Evolutionary conservation across 2,888 invertebrate species (phyloP), one percentile per base, ranked within the genome.

Genomic region (Euplagia quadripunctaria): DNA sequence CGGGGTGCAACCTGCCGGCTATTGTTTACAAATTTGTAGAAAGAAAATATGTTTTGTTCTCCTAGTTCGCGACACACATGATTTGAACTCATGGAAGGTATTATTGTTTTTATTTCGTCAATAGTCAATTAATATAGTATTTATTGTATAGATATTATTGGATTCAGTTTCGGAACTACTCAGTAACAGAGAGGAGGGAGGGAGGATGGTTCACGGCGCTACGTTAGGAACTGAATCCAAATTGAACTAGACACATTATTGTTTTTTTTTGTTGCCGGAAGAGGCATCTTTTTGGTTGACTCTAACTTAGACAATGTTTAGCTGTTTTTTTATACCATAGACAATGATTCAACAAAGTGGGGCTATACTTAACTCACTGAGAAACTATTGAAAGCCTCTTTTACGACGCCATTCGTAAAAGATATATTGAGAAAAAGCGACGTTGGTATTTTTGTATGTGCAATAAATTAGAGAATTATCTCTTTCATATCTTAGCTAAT

Each of bases 401-500:
- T 80, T 72, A 76, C 79, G 85, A 85, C 86, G 85, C 82, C 79
- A 79, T 80, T 78, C 76, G 73, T 75, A 75, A 79, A 82, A 77
- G 79, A 82, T 81, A 83, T 81, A 74, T 76, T 78, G 81, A 77
- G 82, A 80, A 80, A 83, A 81, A 84, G 87, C 85, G 87, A 85
- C 86, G 92, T 92, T 88, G 90, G 90, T 93, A 93, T 94, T 94
- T 94, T 94, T 93, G 86, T 94, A 94, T 93, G 94, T 94, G 95
- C 95, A 95, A 94, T 95, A 95, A 92, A 89, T 91, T 91, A 93
- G 92, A 90, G 88, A 92, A 87, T 86, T 82, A 91, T 89, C 90
- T 90, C 90, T 89, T 92, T 94, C 94, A 94, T 94, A 94, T 94
- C 94, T 94, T 95, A 94, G 94, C 94, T 94, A 92, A 92, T 91